These are phyloP conservation scores for Chaenocephalus aceratus DNA, from an alignment of 2,113 vertebrate genomes.

Conservation along the genomic window DNA sequence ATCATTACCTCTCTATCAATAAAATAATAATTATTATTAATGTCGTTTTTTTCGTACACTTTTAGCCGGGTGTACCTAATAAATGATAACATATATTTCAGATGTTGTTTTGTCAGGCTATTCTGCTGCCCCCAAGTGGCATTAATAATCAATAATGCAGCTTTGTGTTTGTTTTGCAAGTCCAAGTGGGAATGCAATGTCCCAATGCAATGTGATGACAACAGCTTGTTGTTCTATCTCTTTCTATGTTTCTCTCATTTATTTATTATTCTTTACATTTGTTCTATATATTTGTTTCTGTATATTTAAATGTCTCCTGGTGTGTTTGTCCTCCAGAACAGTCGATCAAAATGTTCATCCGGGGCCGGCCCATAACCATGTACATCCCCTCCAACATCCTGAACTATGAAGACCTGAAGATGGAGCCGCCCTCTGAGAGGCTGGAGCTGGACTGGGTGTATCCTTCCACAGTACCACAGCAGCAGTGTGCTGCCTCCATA, in stretches of 20 bases:
- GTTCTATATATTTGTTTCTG: too few relatives aligned
- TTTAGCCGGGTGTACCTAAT: not conserved
- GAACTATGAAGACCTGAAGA: conserved; percentile 90
- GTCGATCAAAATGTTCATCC: conserved; percentile 94
- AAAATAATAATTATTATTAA: too few relatives aligned
- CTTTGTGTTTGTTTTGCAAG: not conserved
- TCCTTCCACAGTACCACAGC: conserved; percentile 76
- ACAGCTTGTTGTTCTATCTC: too few relatives aligned
- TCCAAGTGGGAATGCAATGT: too few relatives aligned
- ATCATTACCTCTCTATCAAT: too few relatives aligned
- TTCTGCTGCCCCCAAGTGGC: not conserved
- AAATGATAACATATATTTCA: not conserved
- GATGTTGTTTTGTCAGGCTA: not conserved
- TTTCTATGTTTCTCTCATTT: too few relatives aligned
- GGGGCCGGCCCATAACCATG: conserved; percentile 94
- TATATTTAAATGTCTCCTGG: not conserved
- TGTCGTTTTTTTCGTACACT: not conserved
- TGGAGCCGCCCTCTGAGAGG: conserved; percentile 88
- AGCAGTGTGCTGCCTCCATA: not conserved
- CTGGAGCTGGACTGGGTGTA: conserved; percentile 95
- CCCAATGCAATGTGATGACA: too few relatives aligned
- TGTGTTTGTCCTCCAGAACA: conserved; percentile 76
- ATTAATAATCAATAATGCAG: not conserved
- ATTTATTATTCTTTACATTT: too few relatives aligned
- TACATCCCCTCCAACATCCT: conserved; percentile 91